Evolutionary conservation across 2,113 vertebrate species (phyloP), one percentile per base, ranked within the genome.

Genomic region (Nothocercus julius): DNA sequence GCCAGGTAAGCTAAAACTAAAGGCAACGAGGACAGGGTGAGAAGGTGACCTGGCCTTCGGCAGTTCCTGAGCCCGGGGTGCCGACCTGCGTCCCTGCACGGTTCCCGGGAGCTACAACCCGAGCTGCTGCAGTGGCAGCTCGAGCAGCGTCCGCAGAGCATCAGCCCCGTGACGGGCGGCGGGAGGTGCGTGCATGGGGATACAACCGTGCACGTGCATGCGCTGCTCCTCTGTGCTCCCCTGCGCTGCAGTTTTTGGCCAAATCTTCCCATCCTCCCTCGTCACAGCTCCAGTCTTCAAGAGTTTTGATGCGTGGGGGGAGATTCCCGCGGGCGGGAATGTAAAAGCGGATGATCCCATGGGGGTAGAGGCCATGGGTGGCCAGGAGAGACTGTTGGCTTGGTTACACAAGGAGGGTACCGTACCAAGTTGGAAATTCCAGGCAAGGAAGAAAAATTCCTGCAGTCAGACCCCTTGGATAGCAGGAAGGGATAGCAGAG

Each of bases 351-450:
- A 10, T 27, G 25, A 66, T 91, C 9, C 1, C 2, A 1, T 28
- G 32, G 74, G 84, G 62, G 8, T 82, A 30, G 32, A 64, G 74
- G 70, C 0, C 0, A 34, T 1, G 1, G 64, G 83, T 72, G 68
- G 64, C 73, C 81, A 86, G 88, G 89, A 82, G 81, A 94, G 69
- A 86, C 73, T 87, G 92, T 90, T 94, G 56, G 56, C 91, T 93
- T 58, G 91, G 47, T 27, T 47, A 19, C 4, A 1, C 22, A 34
- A 88, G 25, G 45, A 56, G 36, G 45, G 34, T 72, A 53, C 80
- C 78, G n/a, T 30, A 51, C 30, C 0, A 1, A 21, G 47, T 56
- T 69, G 74, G 83, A 69, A 58, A 82, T 89, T 78, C n/a, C 74
- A 89, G 69, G 69, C 40, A 40, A 75, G 15, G 59, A 84, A 45